Base-by-base conservation (phyloP, 2,888 invertebrate genomes). In the Cotesia congregata region DNA sequence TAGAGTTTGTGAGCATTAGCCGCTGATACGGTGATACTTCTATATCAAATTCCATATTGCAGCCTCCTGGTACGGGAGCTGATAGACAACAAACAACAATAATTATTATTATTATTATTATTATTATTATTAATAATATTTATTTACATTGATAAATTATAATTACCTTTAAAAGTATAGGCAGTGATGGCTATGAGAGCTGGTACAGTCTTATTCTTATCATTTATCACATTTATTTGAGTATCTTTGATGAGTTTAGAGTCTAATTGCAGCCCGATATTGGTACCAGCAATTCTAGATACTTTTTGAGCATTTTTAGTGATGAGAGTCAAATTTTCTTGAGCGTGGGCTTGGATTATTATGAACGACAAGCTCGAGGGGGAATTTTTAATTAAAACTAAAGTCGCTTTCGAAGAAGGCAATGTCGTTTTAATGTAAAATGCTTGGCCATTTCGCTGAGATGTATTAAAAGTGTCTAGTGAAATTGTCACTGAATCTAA, bases 51-150 rank as follows among this genome's bases (percentile, higher is more conserved):
- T 94, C 94, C 91, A 94, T 91, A 84, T 94, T 95, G 86, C 95
- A 95, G 17, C 94, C 95, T 61, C 96, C 96, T 17, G 95, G 95
- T 80, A 95, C 90, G 0, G 95, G 95, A 86, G 93, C 95, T 95
- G 88, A 3, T 39, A 17, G 20, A 60, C 15, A n/a, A 61, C 41
- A 12, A 12, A n/a, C 1, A 12, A 62, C 38, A 4, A 60, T 69
- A 50, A 20, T 65, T 15, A 17, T 20, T 6, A 30, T n/a, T n/a
- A n/a, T 39, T 60, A n/a, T 50, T 59, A 65, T 20, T 20, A 60
- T 15, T 39, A 59, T 59, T 38, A 17, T 50, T 65, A 67, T 20
- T 74, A 9, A 12, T 39, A 73, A 4, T 9, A 61, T 64, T 60
- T 68, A 20, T 65, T 40, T 71, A 30, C 60, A 65, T 12, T 7